phyloP scores from a whole-genome alignment of 2,797 vertebrate genomes.

The Numenius phaeopus region DNA sequence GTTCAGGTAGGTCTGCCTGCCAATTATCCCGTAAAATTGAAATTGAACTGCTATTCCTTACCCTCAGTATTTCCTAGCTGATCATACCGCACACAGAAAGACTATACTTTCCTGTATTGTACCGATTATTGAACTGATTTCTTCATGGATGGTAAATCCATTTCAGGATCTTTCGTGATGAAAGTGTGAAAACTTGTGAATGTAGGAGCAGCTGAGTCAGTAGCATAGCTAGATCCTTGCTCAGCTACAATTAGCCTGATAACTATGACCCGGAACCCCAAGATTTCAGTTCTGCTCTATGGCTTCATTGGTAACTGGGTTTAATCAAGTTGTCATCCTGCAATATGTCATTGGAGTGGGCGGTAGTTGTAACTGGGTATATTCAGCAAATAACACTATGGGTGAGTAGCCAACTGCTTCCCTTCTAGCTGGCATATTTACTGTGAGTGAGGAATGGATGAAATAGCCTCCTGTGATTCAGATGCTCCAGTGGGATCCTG shows the following conservation, averaged over 20 bases:
- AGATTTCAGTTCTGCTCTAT: neutral
- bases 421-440: neutral
- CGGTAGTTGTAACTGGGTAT: neutral
- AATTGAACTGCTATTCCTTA: neutral
- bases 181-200: neutral
- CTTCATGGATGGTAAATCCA: neutral
- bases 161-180: neutral
- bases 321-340: neutral
- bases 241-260: neutral
- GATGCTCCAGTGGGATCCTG: neutral
- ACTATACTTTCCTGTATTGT: neutral
- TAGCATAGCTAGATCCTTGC: neutral
- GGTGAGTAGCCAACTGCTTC: neutral
- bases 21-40: neutral
- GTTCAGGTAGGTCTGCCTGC: neutral
- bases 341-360: neutral
- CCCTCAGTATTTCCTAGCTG: neutral
- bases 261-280: neutral
- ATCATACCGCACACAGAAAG: neutral
- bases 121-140: neutral
- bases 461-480: rapidly evolving
- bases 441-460: neutral
- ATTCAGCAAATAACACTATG: neutral
- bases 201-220: neutral
- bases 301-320: neutral